Conservation (phyloP, 2,797 vertebrate species). For the Brachyrhaphis roseni region DNA sequence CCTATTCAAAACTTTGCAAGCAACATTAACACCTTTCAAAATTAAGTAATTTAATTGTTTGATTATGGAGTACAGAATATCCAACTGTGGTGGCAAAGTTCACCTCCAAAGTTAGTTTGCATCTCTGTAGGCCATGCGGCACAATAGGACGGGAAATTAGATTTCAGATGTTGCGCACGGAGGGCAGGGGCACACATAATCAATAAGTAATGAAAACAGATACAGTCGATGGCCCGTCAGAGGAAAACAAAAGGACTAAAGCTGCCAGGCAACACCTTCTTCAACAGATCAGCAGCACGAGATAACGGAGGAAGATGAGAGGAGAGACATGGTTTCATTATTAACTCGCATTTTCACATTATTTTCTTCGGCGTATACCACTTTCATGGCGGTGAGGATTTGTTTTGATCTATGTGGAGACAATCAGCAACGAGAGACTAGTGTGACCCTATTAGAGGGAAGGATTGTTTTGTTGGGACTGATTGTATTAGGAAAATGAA, state of each 20-base stretch:
- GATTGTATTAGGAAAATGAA: background rate
- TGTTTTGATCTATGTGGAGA: background rate
- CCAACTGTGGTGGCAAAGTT: background rate
- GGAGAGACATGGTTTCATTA: background rate
- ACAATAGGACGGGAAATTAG: constrained; percentile 61
- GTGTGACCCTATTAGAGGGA: background rate
- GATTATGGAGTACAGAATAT: background rate
- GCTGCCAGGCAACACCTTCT: constrained; percentile 26
- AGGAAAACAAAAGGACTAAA: constrained; percentile 61
- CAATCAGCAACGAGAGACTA: background rate
- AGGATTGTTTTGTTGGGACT: background rate
- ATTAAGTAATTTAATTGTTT: background rate
- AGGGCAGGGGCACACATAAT: constrained; percentile 43
- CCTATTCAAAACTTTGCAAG: background rate
- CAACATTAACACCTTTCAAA: background rate
- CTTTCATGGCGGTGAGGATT: background rate
- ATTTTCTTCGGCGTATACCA: background rate
- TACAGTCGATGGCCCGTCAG: constrained; percentile 28
- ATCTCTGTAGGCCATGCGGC: constrained; percentile 28
- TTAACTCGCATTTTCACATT: background rate
- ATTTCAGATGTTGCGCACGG: constrained; percentile 41
- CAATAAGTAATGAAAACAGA: constrained; percentile 47
- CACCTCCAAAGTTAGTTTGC: constrained; percentile 12
- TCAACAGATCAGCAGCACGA: constrained; percentile 36
- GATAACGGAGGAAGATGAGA: background rate